Percentiles rank a stretch among this genome's conserved stretches.
These are phyloP conservation scores for Aspidapion aeneum DNA, from an alignment of 2,888 invertebrate species.

Conservation along the genomic window DNA sequence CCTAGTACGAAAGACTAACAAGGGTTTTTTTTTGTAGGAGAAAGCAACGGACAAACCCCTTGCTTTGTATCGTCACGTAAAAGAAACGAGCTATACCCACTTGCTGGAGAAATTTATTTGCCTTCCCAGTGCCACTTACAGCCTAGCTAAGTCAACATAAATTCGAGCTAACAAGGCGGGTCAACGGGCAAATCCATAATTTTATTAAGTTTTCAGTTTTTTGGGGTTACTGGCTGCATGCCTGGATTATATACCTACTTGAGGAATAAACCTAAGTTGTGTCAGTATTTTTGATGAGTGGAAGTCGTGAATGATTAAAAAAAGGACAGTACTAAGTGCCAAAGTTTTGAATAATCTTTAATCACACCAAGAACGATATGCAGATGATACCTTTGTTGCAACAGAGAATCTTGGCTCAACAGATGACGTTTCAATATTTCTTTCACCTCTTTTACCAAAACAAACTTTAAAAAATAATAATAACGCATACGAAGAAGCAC, in stretches of 20 bases:
- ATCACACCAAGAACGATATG: no score
- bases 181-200: slow-evolving; percentile 33
- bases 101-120: background rate
- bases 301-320: background rate
- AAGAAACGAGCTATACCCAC: background rate
- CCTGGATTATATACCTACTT: no score
- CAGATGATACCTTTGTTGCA: no score
- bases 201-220: slow-evolving; percentile 29
- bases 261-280: no score
- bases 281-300: background rate
- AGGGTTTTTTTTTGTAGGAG: background rate
- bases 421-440: no score
- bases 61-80: background rate
- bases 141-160: slow-evolving; percentile 13
- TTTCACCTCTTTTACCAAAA: no score
- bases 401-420: no score
- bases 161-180: slow-evolving; percentile 29
- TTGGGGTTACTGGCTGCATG: slow-evolving; percentile 9
- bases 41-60: background rate
- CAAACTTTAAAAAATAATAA: no score
- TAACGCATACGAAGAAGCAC: no score
- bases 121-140: background rate
- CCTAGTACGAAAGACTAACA: no score
- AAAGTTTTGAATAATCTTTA: no score
- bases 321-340: background rate